Base-by-base conservation (phyloP, 1,140 invertebrate species). In the Thaumetopoea pityocampa region DNA sequence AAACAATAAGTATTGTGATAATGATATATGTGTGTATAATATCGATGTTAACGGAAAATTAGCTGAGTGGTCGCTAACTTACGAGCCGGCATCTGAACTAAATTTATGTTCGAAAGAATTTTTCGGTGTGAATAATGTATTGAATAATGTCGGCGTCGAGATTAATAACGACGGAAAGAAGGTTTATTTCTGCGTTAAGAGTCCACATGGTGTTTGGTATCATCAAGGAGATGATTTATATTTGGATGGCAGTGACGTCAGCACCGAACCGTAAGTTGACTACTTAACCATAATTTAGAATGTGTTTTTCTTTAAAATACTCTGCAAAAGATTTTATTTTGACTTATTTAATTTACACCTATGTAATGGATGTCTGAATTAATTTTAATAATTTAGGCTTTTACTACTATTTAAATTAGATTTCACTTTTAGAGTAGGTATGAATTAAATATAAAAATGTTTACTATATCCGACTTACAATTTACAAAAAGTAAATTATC, bases 231-330 rank as follows among this genome's bases (percentile, higher is more conserved):
- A 53, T 12, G 36, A 37, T 32, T 60, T 70, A 57, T 70, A 63
- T 66, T 68, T 72, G 65, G 64, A 57, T 20, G 47, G 42, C 3
- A 56, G 48, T 77, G 73, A 78, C 70, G 73, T 74, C 73, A 77
- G 35, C 59, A 29, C 12, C 41, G 35, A 24, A 20, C 33, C 14
- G 34, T 22, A n/a, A 15, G 12, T 15, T 11, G 22, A 33, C 15
- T 18, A 34, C 9, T 22, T 33, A 18, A 18, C 28, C 23, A 24
- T 52, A 43, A 44, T 35, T 27, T 42, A 10, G 23, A 35, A 33
- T 53, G 44, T 45, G 45, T 20, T 45, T 19, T 9, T 19, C 11
- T n/a, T n/a, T n/a, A n/a, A n/a, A n/a, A n/a, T n/a, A n/a, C n/a
- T n/a, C n/a, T n/a, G n/a, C n/a, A n/a, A n/a, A n/a, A n/a, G n/a